Evolutionary conservation across 2,113 vertebrate genomes (phyloP).

Genomic region (Phodopus roborovskii): DNA sequence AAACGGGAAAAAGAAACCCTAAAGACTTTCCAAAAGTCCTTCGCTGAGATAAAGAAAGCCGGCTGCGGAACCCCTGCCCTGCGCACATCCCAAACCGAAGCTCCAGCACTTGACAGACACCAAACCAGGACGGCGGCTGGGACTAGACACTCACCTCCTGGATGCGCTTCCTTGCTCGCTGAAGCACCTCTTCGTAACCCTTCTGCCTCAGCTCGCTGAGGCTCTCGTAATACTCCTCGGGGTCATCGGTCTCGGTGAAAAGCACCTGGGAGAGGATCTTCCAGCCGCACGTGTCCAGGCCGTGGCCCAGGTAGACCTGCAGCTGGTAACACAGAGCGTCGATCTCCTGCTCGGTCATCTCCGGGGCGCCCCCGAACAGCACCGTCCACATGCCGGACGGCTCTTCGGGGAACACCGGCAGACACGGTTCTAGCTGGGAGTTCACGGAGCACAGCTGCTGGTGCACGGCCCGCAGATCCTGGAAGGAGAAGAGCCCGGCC

Average conservation of each 20-base stretch:
- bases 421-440: conserved; percentile 94
- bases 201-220: conserved; percentile 95
- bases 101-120: neutral
- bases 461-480: conserved; percentile 93
- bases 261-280: conserved; percentile 97
- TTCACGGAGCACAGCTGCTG: conserved; percentile 96
- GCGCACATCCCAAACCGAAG: neutral
- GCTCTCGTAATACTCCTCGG: conserved; percentile 98
- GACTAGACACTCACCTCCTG: conserved; percentile 90
- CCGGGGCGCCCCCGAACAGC: conserved; percentile 89
- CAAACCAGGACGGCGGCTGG: neutral
- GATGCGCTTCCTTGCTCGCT: conserved; percentile 91
- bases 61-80: neutral
- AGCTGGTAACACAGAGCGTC: conserved; percentile 93
- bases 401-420: conserved; percentile 95
- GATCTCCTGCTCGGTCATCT: conserved; percentile 88
- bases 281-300: conserved; percentile 98
- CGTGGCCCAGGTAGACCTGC: conserved; percentile 95
- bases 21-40: neutral
- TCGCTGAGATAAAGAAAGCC: neutral
- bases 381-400: conserved; percentile 95
- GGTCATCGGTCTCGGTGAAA: conserved; percentile 94
- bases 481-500: conserved; percentile 97
- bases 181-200: conserved; percentile 96
- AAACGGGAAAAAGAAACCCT: neutral